These are phyloP conservation scores for Pogonomyrmex californicus DNA, from an alignment of 1,140 invertebrate species.

Conservation along the genomic window DNA sequence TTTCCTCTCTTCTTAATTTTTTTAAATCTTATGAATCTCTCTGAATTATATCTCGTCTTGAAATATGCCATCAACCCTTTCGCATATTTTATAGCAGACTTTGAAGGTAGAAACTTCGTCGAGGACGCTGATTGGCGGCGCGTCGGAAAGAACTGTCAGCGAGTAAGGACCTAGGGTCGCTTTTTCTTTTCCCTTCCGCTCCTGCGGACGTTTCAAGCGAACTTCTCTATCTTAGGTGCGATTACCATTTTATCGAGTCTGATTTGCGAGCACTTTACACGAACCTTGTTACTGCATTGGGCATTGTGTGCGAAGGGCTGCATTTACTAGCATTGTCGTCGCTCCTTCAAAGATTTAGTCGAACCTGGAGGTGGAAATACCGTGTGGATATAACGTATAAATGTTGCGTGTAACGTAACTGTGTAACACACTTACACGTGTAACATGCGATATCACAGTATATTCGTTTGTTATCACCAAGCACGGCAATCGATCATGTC, in stretches of 20 bases:
- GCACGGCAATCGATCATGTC: constrained; percentile 9
- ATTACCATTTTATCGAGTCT: constrained; percentile 85
- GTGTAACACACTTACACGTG: neutral
- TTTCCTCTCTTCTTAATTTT: neutral
- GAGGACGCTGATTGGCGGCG: constrained; percentile 68
- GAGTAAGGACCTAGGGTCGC: constrained; percentile 54
- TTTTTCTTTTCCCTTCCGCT: constrained; percentile 41
- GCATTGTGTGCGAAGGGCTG: constrained; percentile 68
- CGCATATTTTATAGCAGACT: constrained; percentile 42
- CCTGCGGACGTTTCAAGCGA: constrained; percentile 12
- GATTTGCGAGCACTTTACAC: constrained; percentile 84
- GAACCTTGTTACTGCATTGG: constrained; percentile 72
- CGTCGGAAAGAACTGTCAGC: constrained; percentile 71
- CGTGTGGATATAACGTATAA: neutral
- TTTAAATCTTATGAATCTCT: neutral
- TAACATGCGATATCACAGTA: neutral
- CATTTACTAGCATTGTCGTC: constrained; percentile 74
- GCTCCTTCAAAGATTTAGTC: constrained; percentile 64
- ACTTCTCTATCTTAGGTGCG: constrained; percentile 74
- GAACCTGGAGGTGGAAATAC: neutral
- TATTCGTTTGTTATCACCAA: constrained; percentile 29
- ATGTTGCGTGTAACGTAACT: neutral
- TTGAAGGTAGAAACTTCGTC: constrained; percentile 54
- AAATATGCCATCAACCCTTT: constrained; percentile 39
- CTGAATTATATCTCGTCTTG: neutral